Evolutionary conservation across 2,797 vertebrate genomes (phyloP).

Genomic region (Trematomus bernacchii): DNA sequence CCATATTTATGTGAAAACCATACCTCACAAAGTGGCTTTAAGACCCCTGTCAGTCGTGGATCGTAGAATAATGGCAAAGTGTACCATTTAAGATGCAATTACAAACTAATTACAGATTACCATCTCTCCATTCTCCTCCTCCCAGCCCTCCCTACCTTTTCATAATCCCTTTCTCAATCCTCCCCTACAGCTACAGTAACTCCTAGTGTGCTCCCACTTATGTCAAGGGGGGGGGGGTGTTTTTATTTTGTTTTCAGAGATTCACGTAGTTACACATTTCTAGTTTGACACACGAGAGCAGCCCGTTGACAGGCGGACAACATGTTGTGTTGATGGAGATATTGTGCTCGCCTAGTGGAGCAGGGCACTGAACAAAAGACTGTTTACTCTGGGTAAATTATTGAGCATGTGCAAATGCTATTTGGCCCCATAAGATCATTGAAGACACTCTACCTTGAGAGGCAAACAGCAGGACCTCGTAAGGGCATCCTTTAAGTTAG

Average conservation of each 20-base stretch:
- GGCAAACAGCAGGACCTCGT: constrained; percentile 27
- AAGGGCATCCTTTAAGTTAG: not conserved
- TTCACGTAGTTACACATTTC: constrained; percentile 19
- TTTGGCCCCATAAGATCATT: constrained; percentile 44
- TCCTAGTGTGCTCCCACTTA: constrained; percentile 42
- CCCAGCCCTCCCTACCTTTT: constrained; percentile 57
- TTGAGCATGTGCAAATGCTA: constrained; percentile 65
- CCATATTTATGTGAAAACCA: constrained; percentile 24
- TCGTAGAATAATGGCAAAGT: constrained; percentile 54
- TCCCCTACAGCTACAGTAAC: constrained; percentile 62
- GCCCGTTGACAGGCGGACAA: constrained; percentile 21
- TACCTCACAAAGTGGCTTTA: constrained; percentile 29
- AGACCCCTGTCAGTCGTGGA: constrained; percentile 44
- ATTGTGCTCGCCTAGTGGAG: constrained; percentile 42
- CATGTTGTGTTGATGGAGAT: constrained; percentile 48
- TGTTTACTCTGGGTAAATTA: constrained; percentile 70
- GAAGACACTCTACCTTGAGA: constrained; percentile 30
- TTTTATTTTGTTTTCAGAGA: constrained; percentile 25
- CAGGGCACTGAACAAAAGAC: constrained; percentile 49
- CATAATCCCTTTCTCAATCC: constrained; percentile 68
- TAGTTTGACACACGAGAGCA: constrained; percentile 38
- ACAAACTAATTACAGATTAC: constrained; percentile 75
- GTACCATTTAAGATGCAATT: constrained; percentile 63
- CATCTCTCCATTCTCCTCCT: constrained; percentile 49
- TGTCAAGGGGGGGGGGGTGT: constrained; percentile 30